Conservation (phyloP, 2,113 vertebrate genomes). For the Spea multiplicata region DNA sequence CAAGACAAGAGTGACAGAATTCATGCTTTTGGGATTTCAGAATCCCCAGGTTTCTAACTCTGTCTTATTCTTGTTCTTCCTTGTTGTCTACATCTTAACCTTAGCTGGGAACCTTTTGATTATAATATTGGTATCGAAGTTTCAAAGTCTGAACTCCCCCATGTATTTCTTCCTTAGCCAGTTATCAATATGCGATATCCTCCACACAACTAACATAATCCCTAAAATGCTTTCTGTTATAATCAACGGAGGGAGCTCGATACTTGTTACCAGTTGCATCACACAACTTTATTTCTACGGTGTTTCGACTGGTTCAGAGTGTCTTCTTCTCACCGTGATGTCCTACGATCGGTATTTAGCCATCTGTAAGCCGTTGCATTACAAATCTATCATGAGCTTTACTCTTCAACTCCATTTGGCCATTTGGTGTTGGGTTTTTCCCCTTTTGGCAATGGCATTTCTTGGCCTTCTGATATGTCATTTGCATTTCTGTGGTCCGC, state of each 20-base stretch:
- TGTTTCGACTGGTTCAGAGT: background rate
- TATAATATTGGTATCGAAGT: background rate
- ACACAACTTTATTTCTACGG: conserved; percentile 47
- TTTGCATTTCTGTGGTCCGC: background rate
- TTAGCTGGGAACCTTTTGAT: conserved; percentile 3
- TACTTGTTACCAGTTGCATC: conserved; percentile 39
- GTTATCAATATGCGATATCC: conserved; percentile 36
- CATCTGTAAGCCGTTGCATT: conserved; percentile 62
- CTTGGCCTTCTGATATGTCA: no score
- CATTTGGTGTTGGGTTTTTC: conserved; percentile 27
- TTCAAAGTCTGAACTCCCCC: conserved; percentile 7
- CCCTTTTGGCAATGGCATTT: no score
- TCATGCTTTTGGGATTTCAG: conserved; percentile 26
- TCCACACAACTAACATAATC: conserved; percentile 31
- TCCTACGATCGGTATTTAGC: conserved; percentile 64
- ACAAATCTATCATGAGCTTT: conserved; percentile 60
- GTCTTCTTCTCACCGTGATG: conserved; percentile 18
- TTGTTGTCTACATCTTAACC: conserved; percentile 14
- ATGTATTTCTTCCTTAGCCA: conserved; percentile 28
- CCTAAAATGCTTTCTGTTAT: conserved; percentile 45
- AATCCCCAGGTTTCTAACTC: background rate
- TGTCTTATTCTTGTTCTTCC: background rate
- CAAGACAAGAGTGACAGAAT: no score
- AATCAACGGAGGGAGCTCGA: fast-evolving
- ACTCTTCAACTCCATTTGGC: background rate